A percentile compares a stretch with the other conserved stretches of the same genome.
Evolutionary conservation across 1,140 invertebrate species (phyloP).

Genomic region (Bombyx mandarina): DNA sequence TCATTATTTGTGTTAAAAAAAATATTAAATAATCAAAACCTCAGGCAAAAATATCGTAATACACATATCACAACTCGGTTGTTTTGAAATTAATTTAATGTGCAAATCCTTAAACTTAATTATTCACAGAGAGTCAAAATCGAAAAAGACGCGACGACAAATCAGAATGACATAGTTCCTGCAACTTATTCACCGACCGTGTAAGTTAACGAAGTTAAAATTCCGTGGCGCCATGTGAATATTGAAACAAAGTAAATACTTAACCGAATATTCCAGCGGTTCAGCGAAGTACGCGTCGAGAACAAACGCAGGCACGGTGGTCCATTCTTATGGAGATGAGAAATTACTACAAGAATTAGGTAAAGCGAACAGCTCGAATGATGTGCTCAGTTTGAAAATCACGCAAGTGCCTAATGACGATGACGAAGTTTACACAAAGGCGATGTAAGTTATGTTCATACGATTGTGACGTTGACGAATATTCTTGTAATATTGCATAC

Average conservation of each 20-base stretch:
- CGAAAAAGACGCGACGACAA: constrained; percentile 29
- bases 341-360: constrained; percentile 31
- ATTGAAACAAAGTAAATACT: not conserved
- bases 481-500: no score
- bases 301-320: constrained; percentile 70
- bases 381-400: constrained; percentile 38
- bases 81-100: no score
- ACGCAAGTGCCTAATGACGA: constrained; percentile 58
- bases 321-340: constrained; percentile 66
- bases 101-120: no score
- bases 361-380: constrained; percentile 26
- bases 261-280: constrained; percentile 20
- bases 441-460: constrained; percentile 44
- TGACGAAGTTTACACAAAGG: constrained; percentile 52
- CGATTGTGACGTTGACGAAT: no score
- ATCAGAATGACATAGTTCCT: constrained; percentile 35
- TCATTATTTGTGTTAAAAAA: no score
- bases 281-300: constrained; percentile 72
- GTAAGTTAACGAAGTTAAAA: constrained; percentile 30
- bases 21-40: no score
- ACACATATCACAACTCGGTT: no score
- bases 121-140: constrained; percentile 48
- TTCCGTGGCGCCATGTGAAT: not conserved
- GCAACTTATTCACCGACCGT: constrained; percentile 43
- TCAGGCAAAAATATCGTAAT: no score